Evolutionary conservation across 2,888 invertebrate genomes (phyloP), one percentile per base, ranked within the genome.

Genomic region (Oconnorella tubifera): DNA sequence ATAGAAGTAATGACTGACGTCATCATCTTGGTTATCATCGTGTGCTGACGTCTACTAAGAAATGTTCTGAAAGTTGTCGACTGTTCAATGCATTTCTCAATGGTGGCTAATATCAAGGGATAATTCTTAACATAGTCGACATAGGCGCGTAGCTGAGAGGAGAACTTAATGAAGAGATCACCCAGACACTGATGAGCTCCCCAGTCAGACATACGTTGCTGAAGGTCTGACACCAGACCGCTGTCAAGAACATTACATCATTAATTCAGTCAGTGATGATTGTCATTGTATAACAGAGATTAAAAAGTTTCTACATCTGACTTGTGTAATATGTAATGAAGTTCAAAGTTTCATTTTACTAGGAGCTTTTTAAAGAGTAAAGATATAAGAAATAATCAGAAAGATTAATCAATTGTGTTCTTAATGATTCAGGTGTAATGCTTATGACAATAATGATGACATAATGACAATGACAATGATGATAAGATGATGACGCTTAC

Each of bases 81-180:
- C 66, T 78, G 76, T 66, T 80, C 78, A 56, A 74, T 74, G 33
- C 73, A 71, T 23, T 77, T 68, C 68, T 80, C 79, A 14, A 80
- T 73, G 59, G 76, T 75, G 33, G 72, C 65, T 33, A 80, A 74
- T 10, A 80, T 75, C 3, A 75, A 74, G 33, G 78, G 77, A 62
- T 79, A 79, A 69, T 80, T 80, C 71, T 79, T 78, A 49, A 78
- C 69, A 68, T 77, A 78, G 72, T 80, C 79, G 4, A 75, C 75
- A 68, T 80, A 80, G 4, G 74, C 74, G 62, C 77, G 78, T 29
- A 80, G 69, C 49, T 73, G 74, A 2, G 72, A 70, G 62, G 75
- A 76, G 67, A 80, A 78, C 66, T 76, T 75, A 31, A 80, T 73
- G 67, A 80, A 79, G 23, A 80, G 74, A 68, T 80, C 80, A 2